These are phyloP conservation scores for Limenitis arthemis DNA, from an alignment of 2,888 invertebrate genomes.

Conservation along the genomic window DNA sequence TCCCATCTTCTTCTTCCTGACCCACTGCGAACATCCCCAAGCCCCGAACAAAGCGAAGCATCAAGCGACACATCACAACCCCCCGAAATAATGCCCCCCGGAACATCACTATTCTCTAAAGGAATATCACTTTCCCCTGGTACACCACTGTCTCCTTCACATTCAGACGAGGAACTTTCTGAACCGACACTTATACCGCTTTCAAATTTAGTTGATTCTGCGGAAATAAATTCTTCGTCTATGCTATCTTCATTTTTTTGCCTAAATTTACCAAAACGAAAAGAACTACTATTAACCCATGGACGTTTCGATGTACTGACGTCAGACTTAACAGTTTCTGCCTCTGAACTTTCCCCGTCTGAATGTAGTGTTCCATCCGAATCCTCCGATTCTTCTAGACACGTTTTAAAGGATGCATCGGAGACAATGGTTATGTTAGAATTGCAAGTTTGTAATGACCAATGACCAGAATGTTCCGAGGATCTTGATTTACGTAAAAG, in stretches of 20 bases:
- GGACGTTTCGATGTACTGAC: constrained; percentile 54
- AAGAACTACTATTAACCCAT: constrained; percentile 63
- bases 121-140: constrained; percentile 36
- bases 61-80: constrained; percentile 35
- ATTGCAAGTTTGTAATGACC: constrained; percentile 59
- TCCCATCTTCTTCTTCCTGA: constrained; percentile 66
- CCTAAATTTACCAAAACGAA: constrained; percentile 46
- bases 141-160: constrained; percentile 57
- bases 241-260: constrained; percentile 41
- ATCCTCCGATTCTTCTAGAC: constrained; percentile 56
- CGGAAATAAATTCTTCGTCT: constrained; percentile 40
- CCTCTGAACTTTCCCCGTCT: constrained; percentile 57
- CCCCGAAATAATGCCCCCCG: constrained; percentile 2
- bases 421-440: constrained; percentile 58
- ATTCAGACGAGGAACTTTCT: constrained; percentile 53
- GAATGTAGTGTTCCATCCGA: constrained; percentile 58
- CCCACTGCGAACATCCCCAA: constrained; percentile 69
- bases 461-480: constrained; percentile 64
- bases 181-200: constrained; percentile 58
- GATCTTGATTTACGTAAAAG: constrained; percentile 51
- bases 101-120: neutral
- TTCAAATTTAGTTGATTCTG: constrained; percentile 47
- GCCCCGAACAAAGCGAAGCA: constrained; percentile 63
- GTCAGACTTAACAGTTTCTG: constrained; percentile 60
- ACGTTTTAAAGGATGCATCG: constrained; percentile 56